phyloP scores from a whole-genome alignment of 2,888 invertebrate species.

The Bugulina stolonifera region DNA sequence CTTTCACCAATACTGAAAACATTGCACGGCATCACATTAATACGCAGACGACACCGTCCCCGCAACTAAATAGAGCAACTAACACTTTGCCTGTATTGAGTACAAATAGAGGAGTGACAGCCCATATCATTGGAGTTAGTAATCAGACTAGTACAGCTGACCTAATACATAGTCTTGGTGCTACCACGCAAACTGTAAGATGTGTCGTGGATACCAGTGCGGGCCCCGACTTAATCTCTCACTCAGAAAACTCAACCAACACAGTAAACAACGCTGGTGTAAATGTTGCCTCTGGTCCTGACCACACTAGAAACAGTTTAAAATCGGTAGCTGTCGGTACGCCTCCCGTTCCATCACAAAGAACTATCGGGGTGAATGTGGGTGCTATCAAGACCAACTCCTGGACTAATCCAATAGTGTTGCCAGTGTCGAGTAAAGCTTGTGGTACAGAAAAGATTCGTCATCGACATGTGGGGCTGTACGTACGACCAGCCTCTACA shows the following conservation, averaged over 20 bases:
- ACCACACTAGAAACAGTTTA: neutral
- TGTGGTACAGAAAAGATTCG: neutral
- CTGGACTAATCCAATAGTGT: neutral
- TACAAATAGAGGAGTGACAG: neutral
- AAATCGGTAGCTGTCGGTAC: conserved; percentile 12
- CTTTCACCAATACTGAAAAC: neutral
- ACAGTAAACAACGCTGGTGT: neutral
- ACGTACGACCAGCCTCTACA: neutral
- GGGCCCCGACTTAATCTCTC: neutral
- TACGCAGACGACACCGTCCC: neutral
- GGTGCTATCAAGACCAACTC: neutral
- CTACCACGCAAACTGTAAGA: neutral
- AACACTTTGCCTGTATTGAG: neutral
- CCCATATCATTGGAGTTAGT: neutral
- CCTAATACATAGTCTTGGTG: neutral
- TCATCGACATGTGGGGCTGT: conserved; percentile 15
- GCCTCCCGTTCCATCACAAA: neutral
- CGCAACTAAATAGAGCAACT: neutral
- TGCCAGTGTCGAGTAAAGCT: neutral
- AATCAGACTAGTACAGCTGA: conserved; percentile 10
- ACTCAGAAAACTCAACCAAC: neutral
- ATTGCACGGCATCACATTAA: neutral
- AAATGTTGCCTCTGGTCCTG: neutral
- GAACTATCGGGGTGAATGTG: neutral
- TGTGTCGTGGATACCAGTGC: neutral